Base-by-base conservation (phyloP, 64 coral and sea anemone genomes). In the Porites australiensis region DNA sequence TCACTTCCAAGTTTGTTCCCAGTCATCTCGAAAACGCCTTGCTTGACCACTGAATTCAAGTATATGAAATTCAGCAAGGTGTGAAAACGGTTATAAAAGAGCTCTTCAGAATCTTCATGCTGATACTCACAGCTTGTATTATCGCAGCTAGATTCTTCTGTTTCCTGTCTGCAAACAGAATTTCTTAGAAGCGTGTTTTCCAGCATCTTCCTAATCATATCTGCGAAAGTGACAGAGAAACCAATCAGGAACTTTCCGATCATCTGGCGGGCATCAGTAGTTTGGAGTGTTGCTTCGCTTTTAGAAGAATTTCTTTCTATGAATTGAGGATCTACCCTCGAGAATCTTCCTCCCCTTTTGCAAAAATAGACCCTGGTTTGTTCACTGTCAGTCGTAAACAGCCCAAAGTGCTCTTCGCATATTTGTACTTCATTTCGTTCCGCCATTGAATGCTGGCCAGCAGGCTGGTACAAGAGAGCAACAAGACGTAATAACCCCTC, bases 401-500 rank as follows among this genome's bases (percentile, higher is more conserved):
- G 60, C 70, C 92, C 95, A 75, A 94, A 97, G 72, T 87, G 76
- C 47, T 87, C 67, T 81, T 97, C 95, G 58, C 95, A 97, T 51
- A 22, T 55, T 20, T 14, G 69, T 69, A 94, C 57, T 84, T 62
- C 79, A 20, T 44, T 75, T 37, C 75, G 83, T 16, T 87, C 70
- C 18, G 10, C 68, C 11, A 19, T 78, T 57, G 37, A 87, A 20
- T n/a, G 69, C 16, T 64, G 18, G 51, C 10, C 58, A 18, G 44
- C 22, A 61, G 75, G 92, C 74, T 88, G 91, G 53, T 86, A 55
- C 58, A 97, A 72, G 13, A 68, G 44, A 14, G 18, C 22, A 6
- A 97, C 19, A 45, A 97, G 82, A 2, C 19, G 27, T 4, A 97
- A 77, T 22, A 97, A 50, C 50, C 89, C 77, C 37, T 94, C 75